A percentile compares a stretch with the other conserved stretches of the same genome.
phyloP scores from a whole-genome alignment of 2,797 vertebrate genomes.

The Spheniscus humboldti region DNA sequence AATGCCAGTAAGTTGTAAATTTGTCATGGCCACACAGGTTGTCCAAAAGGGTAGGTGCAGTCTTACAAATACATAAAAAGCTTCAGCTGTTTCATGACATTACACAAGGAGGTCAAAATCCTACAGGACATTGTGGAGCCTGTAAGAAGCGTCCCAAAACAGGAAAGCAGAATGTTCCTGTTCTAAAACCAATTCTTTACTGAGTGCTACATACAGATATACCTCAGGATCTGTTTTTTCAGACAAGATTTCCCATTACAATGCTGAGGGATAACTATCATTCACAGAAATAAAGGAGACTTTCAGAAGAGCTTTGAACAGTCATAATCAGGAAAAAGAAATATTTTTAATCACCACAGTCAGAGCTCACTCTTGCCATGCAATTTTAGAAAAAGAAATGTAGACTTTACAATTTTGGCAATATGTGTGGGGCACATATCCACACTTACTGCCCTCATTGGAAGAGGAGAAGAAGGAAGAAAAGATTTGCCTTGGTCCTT shows the following conservation, averaged over 20 bases:
- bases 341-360: neutral
- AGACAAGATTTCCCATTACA: neutral
- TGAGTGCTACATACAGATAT: neutral
- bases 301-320: neutral
- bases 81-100: neutral
- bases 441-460: neutral
- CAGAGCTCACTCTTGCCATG: neutral
- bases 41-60: neutral
- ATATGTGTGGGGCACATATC: neutral
- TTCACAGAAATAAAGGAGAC: neutral
- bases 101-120: neutral
- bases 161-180: neutral
- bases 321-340: neutral
- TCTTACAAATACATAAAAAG: neutral
- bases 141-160: neutral
- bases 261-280: neutral
- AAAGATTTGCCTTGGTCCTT: neutral
- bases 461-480: neutral
- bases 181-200: neutral
- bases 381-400: neutral
- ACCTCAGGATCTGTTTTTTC: neutral
- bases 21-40: neutral
- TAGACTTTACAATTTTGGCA: neutral
- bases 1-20: neutral
- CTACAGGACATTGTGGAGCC: neutral